Evolutionary conservation across 2,888 invertebrate genomes (phyloP), one percentile per base, ranked within the genome.

Genomic region (Hirtodrosophila duncani): DNA sequence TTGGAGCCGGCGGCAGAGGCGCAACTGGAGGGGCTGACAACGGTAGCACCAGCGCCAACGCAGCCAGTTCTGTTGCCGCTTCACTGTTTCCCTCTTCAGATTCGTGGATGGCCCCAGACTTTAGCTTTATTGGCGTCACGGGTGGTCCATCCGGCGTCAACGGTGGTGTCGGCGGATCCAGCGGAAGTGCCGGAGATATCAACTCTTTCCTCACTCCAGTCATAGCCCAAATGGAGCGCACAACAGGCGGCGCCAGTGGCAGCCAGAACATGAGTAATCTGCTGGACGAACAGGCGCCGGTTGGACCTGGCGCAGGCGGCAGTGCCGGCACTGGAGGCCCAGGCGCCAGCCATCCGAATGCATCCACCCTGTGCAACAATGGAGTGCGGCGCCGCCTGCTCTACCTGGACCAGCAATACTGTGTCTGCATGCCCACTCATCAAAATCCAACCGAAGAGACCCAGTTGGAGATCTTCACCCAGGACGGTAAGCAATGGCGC

Each of bases 381-480:
- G 77, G 79, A 0, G 69, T 75, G 5, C 55, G 75, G 0, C 60
- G 75, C 0, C 82, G 82, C 3, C 60, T 83, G 14, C 58, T 82
- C 9, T 83, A 81, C 37, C 57, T 81, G 34, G 85, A 83, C 61
- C 85, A 83, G 34, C 84, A 84, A 45, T 84, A 83, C 53, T 84
- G 84, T 29, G 75, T 75, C 13, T 68, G 80, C 38, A 68, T 89
- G 91, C 82, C 82, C 41, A 89, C 91, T 0, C 89, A 91, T 52
- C 82, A 72, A 29, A 84, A 81, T 57, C 83, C 83, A 3, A 91
- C 91, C 52, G 92, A 92, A 74, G 91, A 91, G 71, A 88, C 88
- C 43, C 84, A 84, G 50, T 89, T 91, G 52, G 91, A 92, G 82
- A 89, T 91, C 74, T 91, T 91, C 31, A 91, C 91, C 82, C 91